phyloP scores from a whole-genome alignment of 1,140 invertebrate genomes.

The Macrocentrus cingulum region DNA sequence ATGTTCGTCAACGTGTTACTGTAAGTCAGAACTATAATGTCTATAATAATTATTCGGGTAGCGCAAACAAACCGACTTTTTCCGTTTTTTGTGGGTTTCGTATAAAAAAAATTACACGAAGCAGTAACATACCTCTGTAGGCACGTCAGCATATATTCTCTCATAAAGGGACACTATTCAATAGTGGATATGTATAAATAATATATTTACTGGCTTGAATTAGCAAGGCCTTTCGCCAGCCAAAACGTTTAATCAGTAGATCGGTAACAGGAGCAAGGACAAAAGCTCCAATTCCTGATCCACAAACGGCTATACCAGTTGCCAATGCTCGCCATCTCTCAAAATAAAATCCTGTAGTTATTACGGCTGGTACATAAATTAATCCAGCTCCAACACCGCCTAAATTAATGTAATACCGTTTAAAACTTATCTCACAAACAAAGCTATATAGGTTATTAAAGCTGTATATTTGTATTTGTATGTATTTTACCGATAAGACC shows the following conservation, averaged over 20 bases:
- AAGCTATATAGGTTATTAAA: no score
- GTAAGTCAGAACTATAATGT: no score
- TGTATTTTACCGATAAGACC: constrained; percentile 15
- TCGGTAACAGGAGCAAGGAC: constrained; percentile 75
- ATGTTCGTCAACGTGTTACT: background rate
- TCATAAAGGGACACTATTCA: no score
- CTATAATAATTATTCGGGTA: no score
- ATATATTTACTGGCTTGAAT: constrained; percentile 65
- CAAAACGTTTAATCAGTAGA: constrained; percentile 63
- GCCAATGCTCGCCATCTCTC: constrained; percentile 87
- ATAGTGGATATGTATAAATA: no score
- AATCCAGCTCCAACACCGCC: constrained; percentile 83
- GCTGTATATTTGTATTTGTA: no score
- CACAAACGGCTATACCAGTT: constrained; percentile 91
- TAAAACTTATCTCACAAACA: background rate
- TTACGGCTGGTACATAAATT: constrained; percentile 88
- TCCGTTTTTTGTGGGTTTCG: no score
- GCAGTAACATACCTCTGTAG: no score
- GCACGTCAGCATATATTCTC: no score
- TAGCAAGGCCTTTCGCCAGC: constrained; percentile 74
- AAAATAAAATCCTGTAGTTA: constrained; percentile 91
- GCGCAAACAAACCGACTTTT: no score
- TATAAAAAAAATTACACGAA: no score
- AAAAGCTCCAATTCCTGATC: constrained; percentile 90
- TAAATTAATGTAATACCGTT: no score